These are phyloP conservation scores for Gymnothorax javanicus DNA, from an alignment of 2,797 vertebrate genomes.

Conservation along the genomic window DNA sequence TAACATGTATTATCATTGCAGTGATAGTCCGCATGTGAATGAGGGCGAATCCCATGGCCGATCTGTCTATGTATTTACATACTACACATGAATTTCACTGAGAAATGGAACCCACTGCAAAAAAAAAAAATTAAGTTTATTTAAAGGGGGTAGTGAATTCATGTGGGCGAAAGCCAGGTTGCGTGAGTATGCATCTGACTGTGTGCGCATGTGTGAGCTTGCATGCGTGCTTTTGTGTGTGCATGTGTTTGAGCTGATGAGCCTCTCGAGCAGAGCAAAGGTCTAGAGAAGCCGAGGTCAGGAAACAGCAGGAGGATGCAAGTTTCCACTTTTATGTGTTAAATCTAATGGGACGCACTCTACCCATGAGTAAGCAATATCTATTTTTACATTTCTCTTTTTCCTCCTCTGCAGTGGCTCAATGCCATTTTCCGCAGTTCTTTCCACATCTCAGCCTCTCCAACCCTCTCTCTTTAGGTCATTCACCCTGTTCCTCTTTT, in stretches of 20 bases:
- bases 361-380: constrained; percentile 22
- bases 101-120: neutral
- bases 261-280: constrained; percentile 53
- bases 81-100: neutral
- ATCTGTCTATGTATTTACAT: neutral
- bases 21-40: neutral
- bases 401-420: neutral
- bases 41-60: neutral
- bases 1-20: neutral
- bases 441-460: neutral
- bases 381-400: constrained; percentile 6
- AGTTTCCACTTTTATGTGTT: constrained; percentile 50
- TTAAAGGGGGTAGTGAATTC: neutral
- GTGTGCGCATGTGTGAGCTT: neutral
- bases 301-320: constrained; percentile 63
- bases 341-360: constrained; percentile 5
- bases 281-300: constrained; percentile 62
- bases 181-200: neutral
- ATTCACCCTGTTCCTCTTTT: constrained; percentile 1
- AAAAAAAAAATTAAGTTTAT: neutral
- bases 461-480: neutral
- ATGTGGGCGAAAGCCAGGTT: too few species aligned
- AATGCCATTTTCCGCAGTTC: constrained; percentile 21
- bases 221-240: constrained; percentile 15
- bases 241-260: constrained; percentile 26